Evolutionary conservation across 2,797 vertebrate species (phyloP), one percentile per base, ranked within the genome.

Genomic region (Myotis vivesi): DNA sequence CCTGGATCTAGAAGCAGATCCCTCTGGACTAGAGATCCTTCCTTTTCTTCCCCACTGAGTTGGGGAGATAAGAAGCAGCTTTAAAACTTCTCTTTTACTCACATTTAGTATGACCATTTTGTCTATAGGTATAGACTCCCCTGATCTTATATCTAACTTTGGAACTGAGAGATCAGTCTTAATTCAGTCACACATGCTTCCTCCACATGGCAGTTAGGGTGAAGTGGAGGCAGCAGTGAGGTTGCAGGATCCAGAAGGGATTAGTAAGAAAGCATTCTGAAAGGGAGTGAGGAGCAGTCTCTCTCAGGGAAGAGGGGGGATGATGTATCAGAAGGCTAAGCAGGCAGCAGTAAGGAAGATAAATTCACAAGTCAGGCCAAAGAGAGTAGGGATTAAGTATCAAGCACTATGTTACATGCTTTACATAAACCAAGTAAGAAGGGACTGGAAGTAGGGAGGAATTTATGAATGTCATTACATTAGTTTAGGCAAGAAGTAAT

Each of bases 121-220:
- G 17, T 68, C 73, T 59, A 5, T 73, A 51, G 13, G 5, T 93
- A 64, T 91, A 93, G 59, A 15, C 46, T 79, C 53, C 46, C 19
- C n/a, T 93, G 44, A 93, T 62, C 76, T 85, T 72, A 55, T 64
- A 55, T 94, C 62, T 87, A 87, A 77, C 51, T 91, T 87, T 83
- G 94, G 53, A 95, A 90, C 59, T 76, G 41, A 75, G 91, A 87
- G 86, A 76, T 82, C 59, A 76, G 62, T 91, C 68, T 92, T 83
- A 75, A 82, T 93, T 81, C 75, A 90, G 68, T 93, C 81, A 87
- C 51, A 81, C 5, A 53, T 1, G 13, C 84, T 92, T 89, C 86
- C 46, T 92, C 46, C 72, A 79, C 36, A 81, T 10, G 23, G 68
- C 49, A 86, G 68, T 11, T 89, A 68, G 44, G 55, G 80, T 72